Base-by-base conservation (phyloP, 1,140 invertebrate species). In the Batillaria attramentaria region DNA sequence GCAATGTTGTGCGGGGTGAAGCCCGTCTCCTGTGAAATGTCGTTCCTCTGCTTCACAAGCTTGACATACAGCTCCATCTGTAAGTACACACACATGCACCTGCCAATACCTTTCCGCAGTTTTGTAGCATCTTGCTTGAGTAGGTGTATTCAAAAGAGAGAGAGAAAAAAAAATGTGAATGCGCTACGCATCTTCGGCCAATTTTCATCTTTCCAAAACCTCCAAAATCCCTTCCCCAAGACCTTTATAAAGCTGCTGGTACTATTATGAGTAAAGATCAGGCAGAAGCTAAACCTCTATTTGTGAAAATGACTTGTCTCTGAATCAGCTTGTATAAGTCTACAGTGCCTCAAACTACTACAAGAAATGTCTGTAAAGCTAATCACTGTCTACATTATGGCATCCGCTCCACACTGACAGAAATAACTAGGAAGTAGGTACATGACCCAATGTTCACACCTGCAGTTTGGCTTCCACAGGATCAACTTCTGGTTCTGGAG, bases 1-100 rank as follows among this genome's bases (percentile, higher is more conserved):
- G 93, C 93, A n/a, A 94, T 90, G 88, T 92, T 93, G 79, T 94
- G 93, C 2, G 93, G 93, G 85, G 93, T 93, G 80, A 92, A 92
- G 75, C 93, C 91, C 31, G 90, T 88, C 39, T 91, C 81, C 69
- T 89, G 82, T 28, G 93, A 92, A 24, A 94, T 86, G 37, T 91
- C 85, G 82, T 91, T 91, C 77, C 94, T 89, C 62, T 91, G 79
- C 62, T 89, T 86, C 76, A 93, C 83, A 62, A 94, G 86, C 78
- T 90, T 87, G 54, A 89, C 85, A 81, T 93, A 94, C 76, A 93
- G 79, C 42, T 83, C 88, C 28, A 72, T 87, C 91, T 91, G 83
- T 35, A 80, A 77, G 13, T 77, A 43, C 62, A 65, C 77, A 46
- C 54, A 78, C 75, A 39, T 31, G 28, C 39, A 60, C 39, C 10